Evolutionary conservation across 2,797 vertebrate species (phyloP), one percentile per base, ranked within the genome.

Genomic region (Sebastes diaconus): DNA sequence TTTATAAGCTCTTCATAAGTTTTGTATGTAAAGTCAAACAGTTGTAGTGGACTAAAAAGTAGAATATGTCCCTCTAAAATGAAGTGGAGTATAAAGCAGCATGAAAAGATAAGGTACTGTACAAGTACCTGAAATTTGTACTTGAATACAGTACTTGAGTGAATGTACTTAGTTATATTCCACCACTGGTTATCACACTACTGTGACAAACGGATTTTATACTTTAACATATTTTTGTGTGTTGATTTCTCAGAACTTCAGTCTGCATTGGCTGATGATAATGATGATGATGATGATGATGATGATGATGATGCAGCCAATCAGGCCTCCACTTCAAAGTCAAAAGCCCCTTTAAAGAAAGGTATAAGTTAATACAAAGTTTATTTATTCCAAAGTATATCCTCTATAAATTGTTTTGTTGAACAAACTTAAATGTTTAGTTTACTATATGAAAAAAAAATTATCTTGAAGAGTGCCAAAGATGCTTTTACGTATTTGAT

Each of bases 231-330:
- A 3, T 39, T 8, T 18, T 46, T 46, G 16, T 66, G 4, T 57
- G 4, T 52, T 36, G 20, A 4, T 54, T 74, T 82, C 68, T 75
- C 85, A 95, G 96, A 94, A 67, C 85, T 93, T 66, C 91, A 95
- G 77, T 83, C 84, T n/a, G 76, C 67, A 16, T 39, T 94, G 80
- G 68, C 79, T 64, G 86, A 61, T n/a, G 59, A 58, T 63, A 3
- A 63, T 36, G 11, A 58, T 63, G n/a, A 63, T 34, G n/a, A 24
- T 67, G 85, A 58, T 63, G n/a, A 63, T 34, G n/a, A 24, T 67
- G 85, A 61, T 27, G 18, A 85, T 42, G 39, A 42, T 42, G n/a
- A 14, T n/a, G 34, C 16, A 3, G 30, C 22, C 34, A 32, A 36
- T 2, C 29, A 36, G 24, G 72, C 68, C 52, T 34, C 80, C 24